Percentiles rank a stretch among this genome's conserved stretches.
Evolutionary conservation across 2,797 vertebrate species (phyloP).

Genomic region (Peromyscus nudipes): DNA sequence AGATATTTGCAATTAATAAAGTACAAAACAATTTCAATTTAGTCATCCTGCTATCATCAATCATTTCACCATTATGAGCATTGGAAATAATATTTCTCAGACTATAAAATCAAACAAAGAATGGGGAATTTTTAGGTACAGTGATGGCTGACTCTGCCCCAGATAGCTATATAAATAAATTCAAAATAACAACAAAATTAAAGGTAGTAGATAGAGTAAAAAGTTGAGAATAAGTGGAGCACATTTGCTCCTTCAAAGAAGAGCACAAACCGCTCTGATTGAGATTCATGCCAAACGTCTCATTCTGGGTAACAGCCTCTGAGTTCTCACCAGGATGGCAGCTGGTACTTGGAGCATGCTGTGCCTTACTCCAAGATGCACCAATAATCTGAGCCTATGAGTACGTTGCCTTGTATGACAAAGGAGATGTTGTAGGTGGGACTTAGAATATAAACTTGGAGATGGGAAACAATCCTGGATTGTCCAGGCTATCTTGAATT

Average conservation of each 20-base stretch:
- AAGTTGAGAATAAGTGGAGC: neutral
- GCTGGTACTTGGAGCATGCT: neutral
- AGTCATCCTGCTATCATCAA: neutral
- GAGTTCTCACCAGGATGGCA: neutral
- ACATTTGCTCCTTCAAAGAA: neutral
- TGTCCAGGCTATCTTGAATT: neutral
- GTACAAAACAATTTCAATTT: neutral
- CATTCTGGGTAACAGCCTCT: neutral
- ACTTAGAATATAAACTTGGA: neutral
- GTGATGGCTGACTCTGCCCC: neutral
- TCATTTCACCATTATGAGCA: conserved; percentile 9
- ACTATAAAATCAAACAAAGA: neutral
- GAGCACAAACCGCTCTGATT: neutral
- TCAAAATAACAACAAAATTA: neutral
- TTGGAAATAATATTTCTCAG: conserved; percentile 7
- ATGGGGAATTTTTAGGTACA: neutral
- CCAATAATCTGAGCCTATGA: neutral
- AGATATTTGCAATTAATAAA: conserved; percentile 10
- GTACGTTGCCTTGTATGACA: neutral
- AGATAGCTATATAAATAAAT: neutral
- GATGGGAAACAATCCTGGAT: neutral
- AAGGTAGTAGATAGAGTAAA: neutral
- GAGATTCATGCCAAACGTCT: neutral
- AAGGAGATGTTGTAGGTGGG: neutral
- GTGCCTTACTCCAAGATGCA: neutral